phyloP scores from a whole-genome alignment of 2,113 vertebrate species.

The Campylorhamphus procurvoides region DNA sequence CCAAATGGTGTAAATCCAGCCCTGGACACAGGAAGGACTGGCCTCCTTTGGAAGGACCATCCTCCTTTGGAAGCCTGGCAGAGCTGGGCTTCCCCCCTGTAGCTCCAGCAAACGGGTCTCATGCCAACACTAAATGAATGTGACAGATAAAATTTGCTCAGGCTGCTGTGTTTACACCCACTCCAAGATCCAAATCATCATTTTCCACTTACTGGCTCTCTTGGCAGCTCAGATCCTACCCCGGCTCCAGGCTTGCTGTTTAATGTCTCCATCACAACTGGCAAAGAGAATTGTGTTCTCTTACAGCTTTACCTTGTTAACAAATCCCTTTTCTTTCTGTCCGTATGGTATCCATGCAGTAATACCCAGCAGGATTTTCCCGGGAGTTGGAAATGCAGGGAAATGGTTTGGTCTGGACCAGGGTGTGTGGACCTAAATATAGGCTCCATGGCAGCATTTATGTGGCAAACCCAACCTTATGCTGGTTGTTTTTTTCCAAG shows the following conservation, averaged over 20 bases:
- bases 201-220: slow-evolving; percentile 55
- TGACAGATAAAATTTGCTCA: slow-evolving; percentile 66
- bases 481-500: not conserved
- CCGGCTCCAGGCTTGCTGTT: slow-evolving; percentile 58
- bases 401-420: not conserved
- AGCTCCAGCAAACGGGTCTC: not conserved
- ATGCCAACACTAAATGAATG: slow-evolving; percentile 55
- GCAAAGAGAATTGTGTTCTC: slow-evolving; percentile 47
- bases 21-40: slow-evolving; percentile 29
- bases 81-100: not conserved
- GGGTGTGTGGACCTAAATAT: not conserved
- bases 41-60: not conserved
- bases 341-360: not conserved
- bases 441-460: not conserved
- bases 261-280: slow-evolving; percentile 53
- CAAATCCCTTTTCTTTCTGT: not conserved
- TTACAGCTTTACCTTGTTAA: slow-evolving; percentile 56
- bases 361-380: not conserved
- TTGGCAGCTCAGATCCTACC: slow-evolving; percentile 53
- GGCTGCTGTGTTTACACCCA: slow-evolving; percentile 70
- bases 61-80: slow-evolving; percentile 40
- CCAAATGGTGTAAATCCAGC: not conserved
- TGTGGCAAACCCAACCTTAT: not conserved
- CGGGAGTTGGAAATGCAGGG: slow-evolving; percentile 6
- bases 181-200: slow-evolving; percentile 42